Evolutionary conservation across 2,797 vertebrate species (phyloP).

Genomic region (Capromys pilorides): DNA sequence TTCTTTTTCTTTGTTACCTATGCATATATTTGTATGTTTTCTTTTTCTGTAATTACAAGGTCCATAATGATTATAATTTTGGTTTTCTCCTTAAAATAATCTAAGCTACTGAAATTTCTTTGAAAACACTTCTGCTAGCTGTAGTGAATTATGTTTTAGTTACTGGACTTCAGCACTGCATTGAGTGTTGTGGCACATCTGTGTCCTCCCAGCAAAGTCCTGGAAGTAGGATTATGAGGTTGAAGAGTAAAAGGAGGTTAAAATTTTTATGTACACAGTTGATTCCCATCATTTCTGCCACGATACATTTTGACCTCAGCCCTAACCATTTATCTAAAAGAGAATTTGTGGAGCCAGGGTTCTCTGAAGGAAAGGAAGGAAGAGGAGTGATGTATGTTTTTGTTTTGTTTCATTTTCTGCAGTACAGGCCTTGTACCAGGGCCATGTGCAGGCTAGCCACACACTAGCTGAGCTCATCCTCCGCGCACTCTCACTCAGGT

Average conservation of each 20-base stretch:
- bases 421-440: neutral
- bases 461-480: neutral
- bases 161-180: neutral
- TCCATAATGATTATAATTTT: neutral
- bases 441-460: neutral
- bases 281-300: neutral
- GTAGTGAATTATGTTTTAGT: neutral
- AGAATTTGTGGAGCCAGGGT: neutral
- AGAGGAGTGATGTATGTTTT: neutral
- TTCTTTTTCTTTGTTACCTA: neutral
- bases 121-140: constrained; percentile 3
- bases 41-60: neutral
- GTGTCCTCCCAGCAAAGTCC: neutral
- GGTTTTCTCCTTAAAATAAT: constrained; percentile 5
- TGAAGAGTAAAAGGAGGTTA: neutral
- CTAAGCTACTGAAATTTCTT: neutral
- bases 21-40: neutral
- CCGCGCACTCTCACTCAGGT: neutral
- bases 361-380: neutral
- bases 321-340: neutral
- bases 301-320: neutral
- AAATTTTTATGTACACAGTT: neutral
- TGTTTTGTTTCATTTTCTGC: neutral
- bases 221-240: neutral
- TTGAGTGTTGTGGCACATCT: neutral